Conservation (phyloP, 1,140 invertebrate genomes). For the Bilobella aurantiaca region DNA sequence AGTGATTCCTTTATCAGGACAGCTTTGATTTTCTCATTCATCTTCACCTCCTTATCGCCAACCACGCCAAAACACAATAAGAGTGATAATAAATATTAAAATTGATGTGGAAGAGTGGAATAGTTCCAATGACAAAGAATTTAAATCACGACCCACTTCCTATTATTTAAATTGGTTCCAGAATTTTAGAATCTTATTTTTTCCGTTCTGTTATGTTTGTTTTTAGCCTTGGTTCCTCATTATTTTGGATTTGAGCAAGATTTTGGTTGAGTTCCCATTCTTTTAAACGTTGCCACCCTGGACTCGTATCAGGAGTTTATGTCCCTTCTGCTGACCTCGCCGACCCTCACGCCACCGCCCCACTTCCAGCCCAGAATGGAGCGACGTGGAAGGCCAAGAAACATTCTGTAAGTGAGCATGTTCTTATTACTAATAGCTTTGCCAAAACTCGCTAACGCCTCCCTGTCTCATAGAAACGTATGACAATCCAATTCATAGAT, state of each 20-base stretch:
- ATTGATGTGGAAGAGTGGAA: too few species aligned
- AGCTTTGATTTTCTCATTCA: too few species aligned
- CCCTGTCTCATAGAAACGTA: too few species aligned
- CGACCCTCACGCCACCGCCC: background rate
- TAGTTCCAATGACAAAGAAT: too few species aligned
- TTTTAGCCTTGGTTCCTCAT: background rate
- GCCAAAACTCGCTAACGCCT: too few species aligned
- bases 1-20: too few species aligned
- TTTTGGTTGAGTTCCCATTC: background rate
- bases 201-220: slow-evolving; percentile 2
- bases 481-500: too few species aligned
- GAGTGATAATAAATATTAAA: too few species aligned
- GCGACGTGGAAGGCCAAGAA: slow-evolving; percentile 25
- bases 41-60: too few species aligned
- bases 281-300: background rate
- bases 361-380: slow-evolving; percentile 21
- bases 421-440: background rate
- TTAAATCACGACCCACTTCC: too few species aligned
- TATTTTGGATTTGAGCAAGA: background rate
- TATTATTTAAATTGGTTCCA: too few species aligned
- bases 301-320: background rate
- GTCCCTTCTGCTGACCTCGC: background rate
- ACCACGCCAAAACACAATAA: too few species aligned
- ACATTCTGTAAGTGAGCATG: slow-evolving; percentile 27
- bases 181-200: background rate